These are phyloP conservation scores for Eumacrocentrus americanus DNA, from an alignment of 2,888 invertebrate species.

Conservation along the genomic window DNA sequence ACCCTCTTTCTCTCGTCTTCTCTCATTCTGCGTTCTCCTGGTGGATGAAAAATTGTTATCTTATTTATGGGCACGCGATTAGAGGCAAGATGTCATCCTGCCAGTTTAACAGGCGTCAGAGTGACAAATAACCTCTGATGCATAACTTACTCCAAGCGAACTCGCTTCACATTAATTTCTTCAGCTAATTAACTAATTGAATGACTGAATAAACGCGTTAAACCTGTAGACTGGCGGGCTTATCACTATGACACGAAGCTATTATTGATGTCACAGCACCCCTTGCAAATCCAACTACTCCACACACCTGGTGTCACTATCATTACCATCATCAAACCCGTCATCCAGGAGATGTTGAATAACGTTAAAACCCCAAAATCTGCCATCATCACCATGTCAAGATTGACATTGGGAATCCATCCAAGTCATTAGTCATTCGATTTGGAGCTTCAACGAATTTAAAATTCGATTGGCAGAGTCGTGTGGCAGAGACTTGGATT, in stretches of 20 bases:
- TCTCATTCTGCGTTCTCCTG: constrained; percentile 31
- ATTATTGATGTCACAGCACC: too few relatives aligned
- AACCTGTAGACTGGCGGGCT: background rate
- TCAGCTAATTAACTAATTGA: constrained; percentile 32
- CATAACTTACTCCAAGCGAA: background rate
- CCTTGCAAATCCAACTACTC: too few relatives aligned
- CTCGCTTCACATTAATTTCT: background rate
- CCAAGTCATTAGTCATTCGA: background rate
- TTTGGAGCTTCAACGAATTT: background rate
- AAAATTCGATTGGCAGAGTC: constrained; percentile 1
- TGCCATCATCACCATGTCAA: background rate
- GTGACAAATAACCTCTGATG: constrained; percentile 45
- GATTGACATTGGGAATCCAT: too few relatives aligned
- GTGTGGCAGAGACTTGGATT: constrained; percentile 31
- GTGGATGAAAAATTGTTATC: constrained; percentile 58
- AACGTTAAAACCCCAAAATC: background rate
- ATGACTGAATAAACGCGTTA: background rate
- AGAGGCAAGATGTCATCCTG: constrained; percentile 36
- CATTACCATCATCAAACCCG: too few relatives aligned
- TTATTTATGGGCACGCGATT: constrained; percentile 57
- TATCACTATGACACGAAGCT: too few relatives aligned
- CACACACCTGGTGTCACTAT: too few relatives aligned
- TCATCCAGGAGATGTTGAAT: too few relatives aligned
- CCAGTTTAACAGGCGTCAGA: constrained; percentile 46
- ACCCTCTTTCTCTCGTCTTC: constrained; percentile 26